phyloP scores from a whole-genome alignment of 92 coral and sea anemone species.

The Actinernus sp. region DNA sequence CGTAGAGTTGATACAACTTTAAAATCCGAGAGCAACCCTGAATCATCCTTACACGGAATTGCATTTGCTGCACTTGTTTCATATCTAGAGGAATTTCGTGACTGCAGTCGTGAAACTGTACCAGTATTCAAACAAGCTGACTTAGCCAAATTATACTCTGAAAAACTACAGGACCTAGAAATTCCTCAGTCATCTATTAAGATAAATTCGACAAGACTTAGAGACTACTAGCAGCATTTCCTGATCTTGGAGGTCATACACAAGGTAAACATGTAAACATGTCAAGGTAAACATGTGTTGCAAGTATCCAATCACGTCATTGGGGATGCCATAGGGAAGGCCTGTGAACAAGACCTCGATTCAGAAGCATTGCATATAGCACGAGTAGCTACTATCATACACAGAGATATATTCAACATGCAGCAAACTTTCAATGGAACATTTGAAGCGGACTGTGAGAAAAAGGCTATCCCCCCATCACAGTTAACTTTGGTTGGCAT shows the following conservation, averaged over 20 bases:
- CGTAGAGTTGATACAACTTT: slow-evolving; percentile 5
- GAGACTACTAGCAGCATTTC: slow-evolving; percentile 39
- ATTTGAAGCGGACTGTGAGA: slow-evolving; percentile 28
- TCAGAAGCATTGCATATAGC: slow-evolving; percentile 56
- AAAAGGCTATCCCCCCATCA: slow-evolving; percentile 27
- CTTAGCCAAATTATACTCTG: slow-evolving; percentile 38
- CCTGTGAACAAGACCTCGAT: slow-evolving; percentile 30
- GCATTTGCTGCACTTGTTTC: slow-evolving; percentile 52
- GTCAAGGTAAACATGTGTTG: no score
- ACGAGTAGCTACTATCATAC: slow-evolving; percentile 34
- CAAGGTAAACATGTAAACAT: slow-evolving; percentile 31
- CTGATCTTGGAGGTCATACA: slow-evolving; percentile 22
- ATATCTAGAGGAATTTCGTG: slow-evolving; percentile 45
- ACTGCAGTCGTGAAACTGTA: slow-evolving; percentile 11
- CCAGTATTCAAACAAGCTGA: slow-evolving; percentile 41
- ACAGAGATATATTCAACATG: slow-evolving; percentile 27
- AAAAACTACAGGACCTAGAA: slow-evolving; percentile 31
- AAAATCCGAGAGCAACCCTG: slow-evolving; percentile 7
- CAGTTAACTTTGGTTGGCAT: slow-evolving; percentile 24
- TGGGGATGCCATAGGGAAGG: slow-evolving; percentile 35
- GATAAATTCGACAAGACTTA: slow-evolving; percentile 57
- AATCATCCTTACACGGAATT: slow-evolving; percentile 45
- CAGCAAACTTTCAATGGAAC: slow-evolving; percentile 35
- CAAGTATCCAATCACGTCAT: no score
- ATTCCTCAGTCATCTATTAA: no score